phyloP scores from a whole-genome alignment of 2,797 vertebrate species.

The Tachyglossus aculeatus region DNA sequence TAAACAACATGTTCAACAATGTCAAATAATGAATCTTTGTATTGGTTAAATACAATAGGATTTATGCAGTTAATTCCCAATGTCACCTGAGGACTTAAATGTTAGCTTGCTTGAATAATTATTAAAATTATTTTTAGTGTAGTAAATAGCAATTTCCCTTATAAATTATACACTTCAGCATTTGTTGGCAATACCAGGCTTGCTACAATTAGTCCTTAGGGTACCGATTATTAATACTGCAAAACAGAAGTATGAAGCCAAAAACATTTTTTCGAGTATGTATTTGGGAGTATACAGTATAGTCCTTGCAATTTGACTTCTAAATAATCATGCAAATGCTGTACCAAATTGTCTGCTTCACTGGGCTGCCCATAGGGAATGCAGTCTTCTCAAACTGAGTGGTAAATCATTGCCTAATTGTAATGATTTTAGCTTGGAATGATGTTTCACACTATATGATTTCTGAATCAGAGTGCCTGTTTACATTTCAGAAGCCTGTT shows the following conservation, averaged over 20 bases:
- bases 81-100: no score
- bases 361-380: not conserved
- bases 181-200: not conserved
- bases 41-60: no score
- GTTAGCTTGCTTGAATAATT: not conserved
- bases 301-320: not conserved
- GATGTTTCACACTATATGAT: slow-evolving; percentile 6
- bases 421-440: not conserved
- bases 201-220: not conserved
- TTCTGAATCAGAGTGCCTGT: slow-evolving; percentile 2
- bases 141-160: not conserved
- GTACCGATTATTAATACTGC: not conserved
- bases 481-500: slow-evolving; percentile 15
- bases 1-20: no score
- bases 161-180: not conserved
- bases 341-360: not conserved
- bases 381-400: slow-evolving; percentile 4
- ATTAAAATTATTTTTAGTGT: not conserved
- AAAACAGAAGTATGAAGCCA: not conserved
- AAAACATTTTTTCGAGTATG: not conserved
- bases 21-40: no score
- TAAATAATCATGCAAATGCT: not conserved
- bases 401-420: slow-evolving; percentile 9
- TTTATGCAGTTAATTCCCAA: no score
- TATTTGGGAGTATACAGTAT: not conserved